Base-by-base conservation (phyloP, 1,140 invertebrate genomes). In the Heliothis virescens region DNA sequence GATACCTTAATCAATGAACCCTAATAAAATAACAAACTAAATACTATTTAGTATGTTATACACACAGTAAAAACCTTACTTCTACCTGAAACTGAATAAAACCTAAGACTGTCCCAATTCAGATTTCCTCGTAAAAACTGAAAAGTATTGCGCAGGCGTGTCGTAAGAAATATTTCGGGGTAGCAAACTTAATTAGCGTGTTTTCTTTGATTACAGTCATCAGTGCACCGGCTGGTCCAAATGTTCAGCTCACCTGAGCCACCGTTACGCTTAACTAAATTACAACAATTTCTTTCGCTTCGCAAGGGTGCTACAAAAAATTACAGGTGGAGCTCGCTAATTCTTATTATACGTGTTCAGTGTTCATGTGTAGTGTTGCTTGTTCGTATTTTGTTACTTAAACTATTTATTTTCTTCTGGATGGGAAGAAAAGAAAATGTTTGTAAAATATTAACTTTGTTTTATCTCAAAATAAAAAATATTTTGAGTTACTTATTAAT, bases 191-290 rank as follows among this genome's bases (percentile, higher is more conserved):
- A 93, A 94, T 93, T 93, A 93, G 91, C 88, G 88, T 91, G 88
- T 93, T 94, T 94, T 94, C 92, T 94, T 92, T 94, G 92, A 94
- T 94, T 94, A 90, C 91, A 82, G 90, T 86, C 91, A 94, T 94
- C 92, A 92, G 88, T 85, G 91, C 90, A 86, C 92, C 91, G 87
- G 91, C 81, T 93, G 92, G 84, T 59, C 52, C 74, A 82, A 91
- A 93, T 83, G 86, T 85, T 85, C 73, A 87, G 85, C 88, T 89
- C 91, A 94, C 90, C 90, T 93, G 91, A 93, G 86, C 89, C 79
- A 80, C 78, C 83, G 82, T 85, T 87, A 85, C 73, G 74, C 60
- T 79, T 86, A 85, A 89, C 87, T 89, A 88, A 92, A 93, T 93
- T 90, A 88, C 85, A 71, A 83, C 87, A 87, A 87, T 89, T 85